Evolutionary conservation across 2,888 invertebrate species (phyloP).

Genomic region (Tenthredo livida): DNA sequence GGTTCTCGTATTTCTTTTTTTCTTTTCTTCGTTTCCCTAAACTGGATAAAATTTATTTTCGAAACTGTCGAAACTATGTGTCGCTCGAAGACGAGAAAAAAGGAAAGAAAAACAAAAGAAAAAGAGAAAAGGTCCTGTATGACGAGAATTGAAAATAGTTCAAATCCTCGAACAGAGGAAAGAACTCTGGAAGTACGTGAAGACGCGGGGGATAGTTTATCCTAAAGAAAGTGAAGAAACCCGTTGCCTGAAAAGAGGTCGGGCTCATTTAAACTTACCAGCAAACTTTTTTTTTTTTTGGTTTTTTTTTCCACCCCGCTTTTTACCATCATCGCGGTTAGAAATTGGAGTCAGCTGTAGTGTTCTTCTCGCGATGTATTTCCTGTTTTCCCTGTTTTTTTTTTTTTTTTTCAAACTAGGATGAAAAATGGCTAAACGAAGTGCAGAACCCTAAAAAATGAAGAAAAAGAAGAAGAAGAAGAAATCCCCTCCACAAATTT

Average conservation of each 20-base stretch:
- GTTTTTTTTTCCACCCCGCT: background rate
- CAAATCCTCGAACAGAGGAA: background rate
- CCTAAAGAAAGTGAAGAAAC: constrained; percentile 11
- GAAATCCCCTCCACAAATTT: background rate
- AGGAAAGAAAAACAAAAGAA: background rate
- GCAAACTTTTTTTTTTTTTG: background rate
- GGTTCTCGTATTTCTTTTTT: too few species aligned
- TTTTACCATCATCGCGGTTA: background rate
- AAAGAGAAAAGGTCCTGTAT: background rate
- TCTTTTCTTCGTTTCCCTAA: too few species aligned
- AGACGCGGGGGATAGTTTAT: background rate
- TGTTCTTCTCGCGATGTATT: background rate
- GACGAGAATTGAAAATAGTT: background rate
- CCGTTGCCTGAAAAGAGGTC: background rate
- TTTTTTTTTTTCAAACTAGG: background rate
- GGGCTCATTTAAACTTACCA: constrained; percentile 22
- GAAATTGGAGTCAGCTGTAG: constrained; percentile 3
- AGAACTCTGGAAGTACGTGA: background rate
- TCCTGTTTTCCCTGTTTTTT: background rate
- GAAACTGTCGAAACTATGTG: too few species aligned
- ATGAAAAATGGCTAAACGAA: background rate
- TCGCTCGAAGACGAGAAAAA: too few species aligned
- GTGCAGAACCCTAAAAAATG: background rate
- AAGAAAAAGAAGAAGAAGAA: background rate
- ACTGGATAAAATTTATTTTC: too few species aligned